Evolutionary conservation across 2,888 invertebrate species (phyloP).

Genomic region (Xylota sylvarum): DNA sequence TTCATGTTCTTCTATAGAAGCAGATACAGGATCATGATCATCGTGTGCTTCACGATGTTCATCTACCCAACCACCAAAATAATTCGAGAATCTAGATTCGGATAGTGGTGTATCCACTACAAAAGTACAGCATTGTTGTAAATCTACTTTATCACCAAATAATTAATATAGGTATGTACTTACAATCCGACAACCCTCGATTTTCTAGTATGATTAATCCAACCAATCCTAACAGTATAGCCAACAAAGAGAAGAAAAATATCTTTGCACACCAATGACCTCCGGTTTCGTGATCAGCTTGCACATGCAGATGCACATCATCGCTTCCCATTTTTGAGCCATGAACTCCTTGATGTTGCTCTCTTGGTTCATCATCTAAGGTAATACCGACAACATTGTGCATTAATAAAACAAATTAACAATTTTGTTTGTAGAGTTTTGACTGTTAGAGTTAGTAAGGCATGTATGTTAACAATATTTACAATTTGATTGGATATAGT

Average conservation of each 20-base stretch:
- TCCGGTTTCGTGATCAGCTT: constrained; percentile 91
- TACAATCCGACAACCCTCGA: constrained; percentile 91
- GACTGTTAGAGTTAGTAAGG: constrained; percentile 10
- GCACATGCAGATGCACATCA: constrained; percentile 91
- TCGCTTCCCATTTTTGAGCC: constrained; percentile 86
- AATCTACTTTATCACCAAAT: constrained; percentile 11
- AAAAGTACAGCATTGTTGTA: constrained; percentile 54
- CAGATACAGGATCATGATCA: constrained; percentile 82
- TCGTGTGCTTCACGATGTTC: constrained; percentile 83
- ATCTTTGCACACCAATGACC: constrained; percentile 94
- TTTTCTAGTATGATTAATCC: constrained; percentile 92
- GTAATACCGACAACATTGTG: not conserved
- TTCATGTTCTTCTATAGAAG: constrained; percentile 82
- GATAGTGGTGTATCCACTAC: constrained; percentile 87
- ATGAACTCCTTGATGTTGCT: constrained; percentile 83
- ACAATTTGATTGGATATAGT: not conserved
- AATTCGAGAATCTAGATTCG: constrained; percentile 90
- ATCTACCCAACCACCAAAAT: constrained; percentile 91
- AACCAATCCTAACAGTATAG: constrained; percentile 89
- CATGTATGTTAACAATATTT: not conserved
- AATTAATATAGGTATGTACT: constrained; percentile 85
- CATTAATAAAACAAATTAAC: not conserved
- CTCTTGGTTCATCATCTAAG: constrained; percentile 82
- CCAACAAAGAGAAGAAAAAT: constrained; percentile 91
- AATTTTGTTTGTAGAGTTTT: not conserved